Evolutionary conservation across 1,140 invertebrate species (phyloP), one percentile per base, ranked within the genome.

Genomic region (Copidosoma floridanum): DNA sequence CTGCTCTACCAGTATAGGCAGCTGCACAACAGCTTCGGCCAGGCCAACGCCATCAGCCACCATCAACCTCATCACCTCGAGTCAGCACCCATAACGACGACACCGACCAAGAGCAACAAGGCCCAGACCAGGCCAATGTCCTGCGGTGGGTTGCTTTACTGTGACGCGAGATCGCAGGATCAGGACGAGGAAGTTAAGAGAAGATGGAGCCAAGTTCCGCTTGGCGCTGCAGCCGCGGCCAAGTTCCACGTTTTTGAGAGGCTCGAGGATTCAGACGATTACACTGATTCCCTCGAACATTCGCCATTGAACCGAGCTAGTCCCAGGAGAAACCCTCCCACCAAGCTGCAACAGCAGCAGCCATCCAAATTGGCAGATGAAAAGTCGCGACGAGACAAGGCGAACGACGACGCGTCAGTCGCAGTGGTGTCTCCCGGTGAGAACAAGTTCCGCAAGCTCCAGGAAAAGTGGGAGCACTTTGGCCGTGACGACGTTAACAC

Each of bases 391-490:
- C 0, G 58, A 50, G n/a, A 1, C 16, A 27, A 16, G 8, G 1
- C 18, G 5, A 29, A 14, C 37, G 12, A 32, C 29, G 12, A n/a
- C n/a, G n/a, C n/a, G n/a, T 18, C 10, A 41, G 40, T 6, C 40
- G 5, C 12, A 77, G n/a, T n/a, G n/a, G n/a, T n/a, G n/a, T n/a
- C n/a, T n/a, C n/a, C n/a, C 12, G 78, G 78, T 8, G 79, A 78
- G 52, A 74, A 81, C 2, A 84, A 82, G 65, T 94, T 94, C 76
- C 85, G 88, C 37, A 85, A 88, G 29, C 75, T 95, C 27, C 92
- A 94, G 69, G 86, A 90, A 73, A 92, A 92, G 71, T 95, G 92
- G 92, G 92, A 95, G 75, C 83, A 57, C 89, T 73, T 82, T 93
- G 58, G 85, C 81, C 67, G 76, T 81, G 29, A 79, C 64, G 81